A percentile compares a stretch with the other conserved stretches of the same genome.
Conservation (phyloP, 2,888 invertebrate species). For the Chloromyia formosa region DNA sequence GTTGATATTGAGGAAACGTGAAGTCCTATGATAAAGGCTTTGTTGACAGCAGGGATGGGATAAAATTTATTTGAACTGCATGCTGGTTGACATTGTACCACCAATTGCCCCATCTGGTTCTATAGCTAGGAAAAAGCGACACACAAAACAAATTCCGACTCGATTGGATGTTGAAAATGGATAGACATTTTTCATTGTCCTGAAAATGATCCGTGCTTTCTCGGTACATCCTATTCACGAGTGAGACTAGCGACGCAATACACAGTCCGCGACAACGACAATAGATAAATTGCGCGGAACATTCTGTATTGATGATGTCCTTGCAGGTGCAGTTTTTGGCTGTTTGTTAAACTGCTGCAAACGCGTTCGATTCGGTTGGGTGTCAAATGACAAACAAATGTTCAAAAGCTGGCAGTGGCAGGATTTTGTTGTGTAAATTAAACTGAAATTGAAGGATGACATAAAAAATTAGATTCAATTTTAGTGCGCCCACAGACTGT, state of each 20-base stretch:
- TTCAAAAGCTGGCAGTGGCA: background rate
- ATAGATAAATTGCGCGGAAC: conserved; percentile 32
- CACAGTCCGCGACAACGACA: background rate
- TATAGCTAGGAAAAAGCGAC: background rate
- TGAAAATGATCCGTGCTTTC: conserved; percentile 13
- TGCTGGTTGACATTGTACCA: conserved; percentile 22
- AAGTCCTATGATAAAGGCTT: background rate
- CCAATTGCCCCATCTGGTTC: background rate
- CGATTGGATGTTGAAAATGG: conserved; percentile 10
- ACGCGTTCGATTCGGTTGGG: background rate
- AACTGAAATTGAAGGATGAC: conserved; percentile 6
- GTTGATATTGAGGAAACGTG: background rate
- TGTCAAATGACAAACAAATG: conserved; percentile 29
- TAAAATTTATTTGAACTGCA: conserved; percentile 38
- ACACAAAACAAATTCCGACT: background rate
- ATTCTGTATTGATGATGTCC: conserved; percentile 34
- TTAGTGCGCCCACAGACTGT: no score
- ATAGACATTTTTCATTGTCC: conserved; percentile 25
- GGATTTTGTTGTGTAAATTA: background rate
- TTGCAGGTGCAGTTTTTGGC: conserved; percentile 32
- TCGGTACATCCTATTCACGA: no score
- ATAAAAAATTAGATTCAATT: background rate
- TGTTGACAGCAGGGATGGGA: background rate
- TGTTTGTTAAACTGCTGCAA: conserved; percentile 4
- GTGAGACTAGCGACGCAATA: no score